Percentiles rank a stretch among this genome's conserved stretches.
Conservation (phyloP, 1,140 invertebrate species). For the Euschistus heros region DNA sequence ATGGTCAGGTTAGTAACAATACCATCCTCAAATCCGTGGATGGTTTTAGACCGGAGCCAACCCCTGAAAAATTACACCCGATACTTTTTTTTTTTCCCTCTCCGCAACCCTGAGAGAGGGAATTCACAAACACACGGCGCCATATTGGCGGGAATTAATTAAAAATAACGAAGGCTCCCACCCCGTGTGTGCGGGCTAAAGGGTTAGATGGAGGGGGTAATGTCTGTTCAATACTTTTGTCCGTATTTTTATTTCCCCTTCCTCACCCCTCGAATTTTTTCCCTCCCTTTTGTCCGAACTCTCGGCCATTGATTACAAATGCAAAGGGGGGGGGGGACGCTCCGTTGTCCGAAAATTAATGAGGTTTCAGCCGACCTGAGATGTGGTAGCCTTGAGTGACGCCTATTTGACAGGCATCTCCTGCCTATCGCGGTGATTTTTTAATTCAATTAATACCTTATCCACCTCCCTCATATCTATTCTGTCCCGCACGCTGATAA, state of each 20-base stretch:
- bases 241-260: slow-evolving; percentile 21
- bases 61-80: slow-evolving; percentile 13
- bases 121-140: slow-evolving; percentile 37
- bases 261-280: slow-evolving; percentile 17
- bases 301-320: slow-evolving; percentile 20
- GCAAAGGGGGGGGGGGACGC: neutral
- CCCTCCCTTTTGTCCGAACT: slow-evolving; percentile 22
- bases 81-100: neutral
- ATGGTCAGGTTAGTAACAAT: no score
- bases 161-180: slow-evolving; percentile 33
- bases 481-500: neutral
- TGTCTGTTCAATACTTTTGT: slow-evolving; percentile 24
- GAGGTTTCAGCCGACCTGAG: neutral
- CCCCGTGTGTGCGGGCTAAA: slow-evolving; percentile 1
- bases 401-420: slow-evolving; percentile 9
- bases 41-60: no score
- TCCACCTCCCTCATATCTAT: slow-evolving; percentile 9
- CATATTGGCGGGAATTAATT: slow-evolving; percentile 37
- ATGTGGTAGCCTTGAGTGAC: neutral
- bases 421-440: neutral
- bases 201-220: slow-evolving; percentile 20
- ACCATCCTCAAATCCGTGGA: no score
- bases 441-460: slow-evolving; percentile 14
- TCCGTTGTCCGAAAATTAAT: slow-evolving; percentile 8
- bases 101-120: slow-evolving; percentile 22